Evolutionary conservation across 2,113 vertebrate genomes (phyloP), one percentile per base, ranked within the genome.

Genomic region (Oryzias celebensis): DNA sequence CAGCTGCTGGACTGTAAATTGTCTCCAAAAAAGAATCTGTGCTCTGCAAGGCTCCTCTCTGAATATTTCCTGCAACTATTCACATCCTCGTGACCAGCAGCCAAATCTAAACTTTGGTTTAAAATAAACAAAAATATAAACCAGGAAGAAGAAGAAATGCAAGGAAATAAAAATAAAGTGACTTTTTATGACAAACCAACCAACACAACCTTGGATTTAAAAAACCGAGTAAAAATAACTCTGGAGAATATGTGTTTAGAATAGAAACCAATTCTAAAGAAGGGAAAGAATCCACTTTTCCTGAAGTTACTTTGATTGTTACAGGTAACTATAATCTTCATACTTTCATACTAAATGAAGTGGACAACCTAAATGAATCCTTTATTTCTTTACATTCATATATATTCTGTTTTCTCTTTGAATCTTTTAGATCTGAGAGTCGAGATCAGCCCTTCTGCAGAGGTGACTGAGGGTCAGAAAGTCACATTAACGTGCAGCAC

Each of bases 401-500:
- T 22, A 52, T 26, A 1, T 14, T 12, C 4, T 4, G 23, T 4
- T n/a, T n/a, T n/a, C 15, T 58, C 6, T 13, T 5, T 65, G n/a
- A 20, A 18, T 58, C 2, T 69, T 60, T 13, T 54, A 79, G 76
- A 14, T 0, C 22, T 82, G 46, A 73, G 3, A 10, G 65, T 79
- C 62, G 48, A 0, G 1, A 7, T 77, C 1, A 14, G 0, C 28
- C 69, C 77, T 2, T 75, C 59, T 59, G 48, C 56, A 22, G 52
- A 7, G 43, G 67, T 75, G 66, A 68, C 59, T 45, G 49, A 62
- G 18, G 42, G 48, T 18, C n/a, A n/a, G n/a, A n/a, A n/a, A n/a
- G n/a, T n/a, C 71, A 56, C 63, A n/a, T 60, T 78, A 18, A 78
- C 68, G 62, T 80, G 77, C 63, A 56, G 20, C 0, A 75, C 71